Base-by-base conservation (phyloP, 1,140 invertebrate genomes). In the Bombus cullumanus region DNA sequence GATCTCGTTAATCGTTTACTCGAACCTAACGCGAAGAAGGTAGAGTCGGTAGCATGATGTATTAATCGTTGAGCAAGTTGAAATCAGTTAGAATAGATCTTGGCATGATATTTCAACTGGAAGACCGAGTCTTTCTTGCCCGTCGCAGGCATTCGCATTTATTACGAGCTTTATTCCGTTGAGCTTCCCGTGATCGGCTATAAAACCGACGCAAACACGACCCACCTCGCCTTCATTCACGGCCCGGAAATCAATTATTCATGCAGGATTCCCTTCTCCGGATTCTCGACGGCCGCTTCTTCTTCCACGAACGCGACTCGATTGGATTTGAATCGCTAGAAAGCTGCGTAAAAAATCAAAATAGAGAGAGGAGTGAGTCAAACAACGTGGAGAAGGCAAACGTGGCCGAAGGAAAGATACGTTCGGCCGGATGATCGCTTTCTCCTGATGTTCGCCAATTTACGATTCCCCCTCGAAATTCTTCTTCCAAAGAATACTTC, bases 211-310 rank as follows among this genome's bases (percentile, higher is more conserved):
- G 84, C 84, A 81, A 85, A 85, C 78, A 81, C 84, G 43, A 53
- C 57, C 71, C 78, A 78, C 82, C 83, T 75, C 83, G 83, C 83
- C 73, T 85, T 87, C 86, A 85, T 87, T 87, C 86, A 87, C 86
- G 59, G 86, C 71, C 86, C 76, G 86, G 83, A 87, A 87, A 87
- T 87, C 86, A 85, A 87, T 87, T 87, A 87, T 87, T 87, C 86
- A 87, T 87, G 72, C 86, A 81, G 83, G 86, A 87, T 85, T 85
- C 83, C 69, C 76, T 87, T 47, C 68, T 34, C 68, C 37, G 68
- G 43, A 79, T 85, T 79, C 86, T 64, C 68, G 53, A 28, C 85
- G 57, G 43, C 66, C 68, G 53, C 57, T 82, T 81, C 79, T 86
- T 86, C 85, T 81, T 87, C 59, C 73, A 59, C 77, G 62, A n/a